A percentile compares a stretch with the other conserved stretches of the same genome.
Conservation (phyloP, 2,797 vertebrate species). For the Rallus crepitans region DNA sequence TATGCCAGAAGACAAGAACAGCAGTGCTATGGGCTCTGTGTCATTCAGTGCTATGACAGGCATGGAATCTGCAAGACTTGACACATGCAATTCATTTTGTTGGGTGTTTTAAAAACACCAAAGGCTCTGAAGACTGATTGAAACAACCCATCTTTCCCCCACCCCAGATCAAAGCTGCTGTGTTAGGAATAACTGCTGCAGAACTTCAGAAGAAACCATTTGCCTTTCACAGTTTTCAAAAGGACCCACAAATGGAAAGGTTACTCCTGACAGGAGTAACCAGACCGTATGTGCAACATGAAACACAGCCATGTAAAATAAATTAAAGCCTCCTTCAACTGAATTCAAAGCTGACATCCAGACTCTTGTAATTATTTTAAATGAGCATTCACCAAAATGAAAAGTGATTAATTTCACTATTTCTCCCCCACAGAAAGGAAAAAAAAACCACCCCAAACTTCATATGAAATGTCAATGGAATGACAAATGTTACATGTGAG, state of each 20-base stretch:
- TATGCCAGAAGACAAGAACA: neutral
- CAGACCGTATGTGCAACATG: neutral
- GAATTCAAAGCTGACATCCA: conserved; percentile 4
- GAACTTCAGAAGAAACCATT: conserved; percentile 11
- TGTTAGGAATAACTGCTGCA: neutral
- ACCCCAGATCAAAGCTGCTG: conserved; percentile 20
- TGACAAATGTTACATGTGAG: neutral
- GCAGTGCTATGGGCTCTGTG: neutral
- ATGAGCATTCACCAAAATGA: neutral
- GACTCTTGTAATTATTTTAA: neutral
- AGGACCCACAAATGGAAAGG: neutral
- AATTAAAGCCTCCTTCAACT: neutral
- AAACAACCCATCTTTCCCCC: neutral
- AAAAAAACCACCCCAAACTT: neutral
- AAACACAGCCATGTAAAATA: neutral
- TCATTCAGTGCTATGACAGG: neutral
- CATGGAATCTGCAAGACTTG: neutral
- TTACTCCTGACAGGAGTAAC: neutral
- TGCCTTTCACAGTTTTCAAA: neutral
- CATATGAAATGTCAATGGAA: neutral
- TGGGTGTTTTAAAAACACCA: neutral
- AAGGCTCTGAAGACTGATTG: neutral
- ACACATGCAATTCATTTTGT: neutral
- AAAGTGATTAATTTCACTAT: neutral
- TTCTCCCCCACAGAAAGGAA: neutral